A percentile compares a stretch with the other conserved stretches of the same genome.
These are phyloP conservation scores for Ornithorhynchus anatinus DNA, from an alignment of 2,113 vertebrate genomes.

Conservation along the genomic window DNA sequence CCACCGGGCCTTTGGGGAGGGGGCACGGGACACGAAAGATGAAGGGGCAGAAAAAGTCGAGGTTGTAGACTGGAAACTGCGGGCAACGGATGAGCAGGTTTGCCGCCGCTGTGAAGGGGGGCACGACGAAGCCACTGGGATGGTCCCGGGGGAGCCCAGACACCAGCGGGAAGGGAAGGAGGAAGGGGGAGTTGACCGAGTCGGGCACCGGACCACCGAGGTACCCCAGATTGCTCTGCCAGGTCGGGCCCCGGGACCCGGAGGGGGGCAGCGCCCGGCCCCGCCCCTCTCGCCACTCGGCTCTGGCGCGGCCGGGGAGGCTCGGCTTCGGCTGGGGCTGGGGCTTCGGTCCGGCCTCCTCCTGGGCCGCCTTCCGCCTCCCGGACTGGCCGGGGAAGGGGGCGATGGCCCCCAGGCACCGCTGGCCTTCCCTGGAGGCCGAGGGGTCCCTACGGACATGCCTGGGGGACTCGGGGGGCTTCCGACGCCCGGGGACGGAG, in stretches of 20 bases:
- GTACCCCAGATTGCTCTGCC: neutral
- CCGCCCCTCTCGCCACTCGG: conserved; percentile 17
- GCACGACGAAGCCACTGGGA: conserved; percentile 17
- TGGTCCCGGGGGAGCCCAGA: conserved; percentile 52
- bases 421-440: neutral
- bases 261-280: conserved; percentile 33
- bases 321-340: conserved; percentile 30
- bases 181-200: conserved; percentile 59
- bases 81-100: conserved; percentile 35
- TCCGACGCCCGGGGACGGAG: conserved; percentile 7
- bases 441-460: fast-evolving
- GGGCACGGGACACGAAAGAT: conserved; percentile 63
- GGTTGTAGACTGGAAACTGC: conserved; percentile 40
- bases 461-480: neutral
- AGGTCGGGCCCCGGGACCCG: neutral
- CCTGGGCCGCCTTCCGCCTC: neutral
- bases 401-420: too few species aligned
- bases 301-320: neutral
- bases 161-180: conserved; percentile 27
- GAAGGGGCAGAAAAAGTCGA: conserved; percentile 48
- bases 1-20: conserved; percentile 49
- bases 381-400: too few species aligned
- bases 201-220: conserved; percentile 28
- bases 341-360: conserved; percentile 15
- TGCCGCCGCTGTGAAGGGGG: conserved; percentile 11